Evolutionary conservation across 2,888 invertebrate species (phyloP), one percentile per base, ranked within the genome.

Genomic region (Beris morrisii): DNA sequence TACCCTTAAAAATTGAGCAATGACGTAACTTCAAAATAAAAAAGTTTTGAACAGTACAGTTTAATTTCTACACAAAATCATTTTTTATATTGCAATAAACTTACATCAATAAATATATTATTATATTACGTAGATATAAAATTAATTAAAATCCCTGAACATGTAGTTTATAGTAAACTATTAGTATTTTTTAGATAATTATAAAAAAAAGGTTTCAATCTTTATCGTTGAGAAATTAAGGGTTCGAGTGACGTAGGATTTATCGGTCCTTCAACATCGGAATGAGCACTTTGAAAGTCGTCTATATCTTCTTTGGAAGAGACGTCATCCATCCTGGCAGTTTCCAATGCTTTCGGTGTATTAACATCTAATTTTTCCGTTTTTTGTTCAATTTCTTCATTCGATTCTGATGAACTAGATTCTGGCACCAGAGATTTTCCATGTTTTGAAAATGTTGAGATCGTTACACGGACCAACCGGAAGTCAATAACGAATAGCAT

Each of bases 401-500:
- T 53, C 9, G 48, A 55, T 11, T 46, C 48, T 4, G 46, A 31
- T 4, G 56, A 38, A 15, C 32, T 46, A 4, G 44, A 2, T 32
- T 65, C 32, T 38, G 1, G 38, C 38, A 7, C 38, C 9, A 9
- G 38, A 3, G 55, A n/a, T 31, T 38, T 46, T 15, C 31, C n/a
- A 22, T 22, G 4, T 12, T 64, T 4, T 11, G 55, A 5, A 28
- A 46, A 45, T 12, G 46, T 38, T 28, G 65, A 32, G 4, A 65
- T 22, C 5, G 30, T 61, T 4, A 63, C 65, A 38, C 48, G 55
- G 13, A 76, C 74, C 69, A 77, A 63, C 66, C 76, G 78, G 13
- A 78, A 78, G 59, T 78, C 78, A 22, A 78, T 73, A 13, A 76
- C 78, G 43, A 77, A 74, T 4, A 74, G 38, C 31, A 75, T 78